Conservation (phyloP, 1,140 invertebrate species). For the Cydia pomonella region DNA sequence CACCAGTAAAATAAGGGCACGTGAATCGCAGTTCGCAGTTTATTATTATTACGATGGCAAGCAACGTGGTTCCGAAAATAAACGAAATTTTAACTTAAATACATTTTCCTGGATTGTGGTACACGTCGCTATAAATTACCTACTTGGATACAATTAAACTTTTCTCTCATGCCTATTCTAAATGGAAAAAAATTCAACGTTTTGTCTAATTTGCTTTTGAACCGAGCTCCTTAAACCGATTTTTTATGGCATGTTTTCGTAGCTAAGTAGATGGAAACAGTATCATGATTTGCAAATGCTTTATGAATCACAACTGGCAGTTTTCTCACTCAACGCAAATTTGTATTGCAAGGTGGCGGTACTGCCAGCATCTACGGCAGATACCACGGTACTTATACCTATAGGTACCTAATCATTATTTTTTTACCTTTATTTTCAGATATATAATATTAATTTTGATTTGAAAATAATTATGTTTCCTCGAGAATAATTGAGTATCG, state of each 20-base stretch:
- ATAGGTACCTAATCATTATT: no score
- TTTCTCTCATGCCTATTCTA: not conserved
- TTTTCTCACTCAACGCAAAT: no score
- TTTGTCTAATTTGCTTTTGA: not conserved
- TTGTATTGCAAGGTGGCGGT: no score
- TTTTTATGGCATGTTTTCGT: no score
- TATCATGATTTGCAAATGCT: not conserved
- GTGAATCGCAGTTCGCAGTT: slow-evolving; percentile 8
- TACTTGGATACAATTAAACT: slow-evolving; percentile 30
- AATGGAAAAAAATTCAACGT: not conserved
- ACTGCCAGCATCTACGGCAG: no score
- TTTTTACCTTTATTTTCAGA: no score
- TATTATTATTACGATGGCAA: slow-evolving; percentile 26
- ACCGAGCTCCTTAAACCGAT: not conserved
- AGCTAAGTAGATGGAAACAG: not conserved
- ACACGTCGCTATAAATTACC: slow-evolving; percentile 6
- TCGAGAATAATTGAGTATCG: not conserved
- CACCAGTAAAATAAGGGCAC: not conserved
- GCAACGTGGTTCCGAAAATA: slow-evolving; percentile 16
- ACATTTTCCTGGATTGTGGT: slow-evolving; percentile 5
- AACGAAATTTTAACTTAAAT: slow-evolving; percentile 22
- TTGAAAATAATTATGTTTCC: no score
- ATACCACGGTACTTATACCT: no score
- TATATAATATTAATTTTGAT: no score
- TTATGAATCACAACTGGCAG: not conserved